Evolutionary conservation across 2,888 invertebrate species (phyloP).

Genomic region (Peribatodes rhomboidaria): DNA sequence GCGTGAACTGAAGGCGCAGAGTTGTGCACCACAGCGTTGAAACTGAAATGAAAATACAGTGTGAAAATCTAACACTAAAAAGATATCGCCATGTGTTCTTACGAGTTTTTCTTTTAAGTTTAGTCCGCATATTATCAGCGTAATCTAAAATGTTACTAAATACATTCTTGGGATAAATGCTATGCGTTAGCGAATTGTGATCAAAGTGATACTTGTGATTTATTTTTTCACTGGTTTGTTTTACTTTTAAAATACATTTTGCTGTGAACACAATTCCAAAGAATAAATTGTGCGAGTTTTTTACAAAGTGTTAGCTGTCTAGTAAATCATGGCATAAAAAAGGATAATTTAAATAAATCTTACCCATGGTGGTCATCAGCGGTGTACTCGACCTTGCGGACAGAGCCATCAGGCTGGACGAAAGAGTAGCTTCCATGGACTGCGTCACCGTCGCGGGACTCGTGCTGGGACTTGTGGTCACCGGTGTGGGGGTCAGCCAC

Average conservation of each 20-base stretch:
- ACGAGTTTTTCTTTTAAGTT: too few relatives aligned
- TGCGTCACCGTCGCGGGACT: slow-evolving; percentile 81
- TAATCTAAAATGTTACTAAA: too few relatives aligned
- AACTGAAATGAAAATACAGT: slow-evolving; percentile 60
- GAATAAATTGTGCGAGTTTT: too few relatives aligned
- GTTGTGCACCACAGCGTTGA: slow-evolving; percentile 83
- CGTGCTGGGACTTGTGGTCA: slow-evolving; percentile 85
- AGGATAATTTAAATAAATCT: slow-evolving; percentile 36
- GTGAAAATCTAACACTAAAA: neutral
- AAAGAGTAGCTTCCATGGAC: slow-evolving; percentile 88
- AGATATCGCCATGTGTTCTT: too few relatives aligned
- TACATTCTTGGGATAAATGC: too few relatives aligned
- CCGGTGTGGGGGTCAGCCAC: slow-evolving; percentile 86
- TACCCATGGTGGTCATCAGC: slow-evolving; percentile 83
- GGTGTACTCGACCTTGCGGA: slow-evolving; percentile 84
- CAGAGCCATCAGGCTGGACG: slow-evolving; percentile 84
- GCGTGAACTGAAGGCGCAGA: slow-evolving; percentile 71
- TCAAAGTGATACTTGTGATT: neutral
- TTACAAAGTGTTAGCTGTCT: too few relatives aligned
- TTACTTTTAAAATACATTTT: too few relatives aligned
- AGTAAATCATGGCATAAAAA: too few relatives aligned
- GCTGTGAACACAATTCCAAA: too few relatives aligned
- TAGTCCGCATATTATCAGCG: too few relatives aligned
- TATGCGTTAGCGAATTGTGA: neutral
- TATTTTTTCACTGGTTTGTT: neutral